Base-by-base conservation (phyloP, 2,888 invertebrate genomes). In the Meandrusa payeni region DNA sequence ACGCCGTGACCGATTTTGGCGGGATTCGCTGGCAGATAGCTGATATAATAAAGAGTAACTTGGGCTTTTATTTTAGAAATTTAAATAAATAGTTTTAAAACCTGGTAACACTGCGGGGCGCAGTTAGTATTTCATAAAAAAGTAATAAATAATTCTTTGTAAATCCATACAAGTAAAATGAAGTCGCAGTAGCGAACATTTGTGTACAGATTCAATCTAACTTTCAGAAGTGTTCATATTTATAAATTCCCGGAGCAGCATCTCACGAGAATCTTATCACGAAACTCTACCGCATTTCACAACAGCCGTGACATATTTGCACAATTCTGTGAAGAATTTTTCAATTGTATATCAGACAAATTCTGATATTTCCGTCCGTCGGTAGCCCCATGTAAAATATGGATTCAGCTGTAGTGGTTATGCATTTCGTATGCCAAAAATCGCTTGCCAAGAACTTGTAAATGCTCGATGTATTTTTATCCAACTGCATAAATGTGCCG, bases 321-420 rank as follows among this genome's bases (percentile, higher is more conserved):
- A 40, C 46, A 55, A 57, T 54, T 49, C 45, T 44, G 29, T 46
- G 39, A 48, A 57, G 57, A 47, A 58, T 60, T 63, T 56, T 54
- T 55, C 51, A 51, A 59, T 50, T 41, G 45, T 57, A 52, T 46
- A 49, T 59, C 56, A 52, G 41, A 32, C 29, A 44, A 41, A 49
- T 62, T 59, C 51, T 55, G 57, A 60, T 60, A 54, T n/a, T 51
- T 46, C 42, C 37, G 41, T 11, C 26, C 11, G 15, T 39, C 32
- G 27, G 41, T 37, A 29, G 41, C 50, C 50, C 37, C 37, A 50
- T 51, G 54, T 56, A 51, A 57, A 59, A 57, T 62, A 61, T 61
- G 49, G 34, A 32, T 52, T 53, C 51, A 46, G 52, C 57, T 57
- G 53, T 52, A 55, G 45, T 31, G 46, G 46, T 34, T 48, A 53